Evolutionary conservation across 2,888 invertebrate genomes (phyloP).

Genomic region (Gonocerus acuteangulatus): DNA sequence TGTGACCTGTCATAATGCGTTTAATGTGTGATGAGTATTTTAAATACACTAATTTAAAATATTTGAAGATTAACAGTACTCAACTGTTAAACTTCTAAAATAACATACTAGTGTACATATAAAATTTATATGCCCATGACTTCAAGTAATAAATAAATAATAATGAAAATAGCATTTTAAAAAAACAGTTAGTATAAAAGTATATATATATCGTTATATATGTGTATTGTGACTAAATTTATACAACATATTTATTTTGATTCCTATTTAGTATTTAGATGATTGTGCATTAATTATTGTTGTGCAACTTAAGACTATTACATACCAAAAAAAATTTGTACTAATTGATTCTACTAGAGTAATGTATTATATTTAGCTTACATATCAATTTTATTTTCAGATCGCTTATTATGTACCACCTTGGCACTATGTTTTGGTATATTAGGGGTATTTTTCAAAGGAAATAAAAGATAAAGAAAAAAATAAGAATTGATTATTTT

Average conservation of each 20-base stretch:
- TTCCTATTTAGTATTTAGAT: slow-evolving; percentile 34
- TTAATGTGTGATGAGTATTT: not conserved
- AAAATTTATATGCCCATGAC: slow-evolving; percentile 17
- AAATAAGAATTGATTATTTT: not conserved
- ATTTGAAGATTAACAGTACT: not conserved
- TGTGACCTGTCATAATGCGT: slow-evolving; percentile 4
- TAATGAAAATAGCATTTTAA: slow-evolving; percentile 1
- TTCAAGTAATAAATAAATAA: not conserved
- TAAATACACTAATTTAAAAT: not conserved
- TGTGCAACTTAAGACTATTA: slow-evolving; percentile 36
- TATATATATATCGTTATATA: slow-evolving; percentile 24
- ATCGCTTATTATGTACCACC: slow-evolving; percentile 29
- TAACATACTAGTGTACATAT: slow-evolving; percentile 8
- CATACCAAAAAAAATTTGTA: slow-evolving; percentile 35
- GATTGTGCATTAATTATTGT: slow-evolving; percentile 34
- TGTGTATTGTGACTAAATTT: slow-evolving; percentile 33
- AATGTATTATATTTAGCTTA: slow-evolving; percentile 32
- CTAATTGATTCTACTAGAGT: slow-evolving; percentile 28
- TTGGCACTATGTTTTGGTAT: slow-evolving; percentile 32
- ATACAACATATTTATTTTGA: slow-evolving; percentile 32
- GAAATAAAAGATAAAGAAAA: slow-evolving; percentile 5
- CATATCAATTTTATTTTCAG: slow-evolving; percentile 33
- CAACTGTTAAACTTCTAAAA: slow-evolving; percentile 3
- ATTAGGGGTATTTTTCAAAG: slow-evolving; percentile 33
- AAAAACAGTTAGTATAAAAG: slow-evolving; percentile 15